Evolutionary conservation across 2,888 invertebrate species (phyloP), one percentile per base, ranked within the genome.

Genomic region (Protodeltote pygarga): DNA sequence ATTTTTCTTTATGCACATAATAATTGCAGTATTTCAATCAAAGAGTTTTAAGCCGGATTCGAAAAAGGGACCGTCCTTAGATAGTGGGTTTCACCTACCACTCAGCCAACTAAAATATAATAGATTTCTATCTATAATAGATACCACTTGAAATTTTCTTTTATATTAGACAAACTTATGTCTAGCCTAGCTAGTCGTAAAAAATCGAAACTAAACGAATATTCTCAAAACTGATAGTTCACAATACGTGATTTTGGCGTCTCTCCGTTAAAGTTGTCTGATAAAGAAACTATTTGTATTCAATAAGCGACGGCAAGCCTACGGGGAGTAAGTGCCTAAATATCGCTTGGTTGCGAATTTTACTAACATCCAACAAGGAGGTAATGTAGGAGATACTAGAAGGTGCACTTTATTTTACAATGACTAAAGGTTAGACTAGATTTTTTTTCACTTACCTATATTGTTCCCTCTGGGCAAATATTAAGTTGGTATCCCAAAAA

Each of bases 211-310:
- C 21, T 33, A 23, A 41, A 57, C 19, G 29, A 53, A 20, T 47
- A 34, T 38, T 38, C 38, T 34, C 29, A 34, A 47, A 52, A 59
- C 3, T 35, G 33, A 33, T 52, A 52, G 53, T 48, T 53, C 44
- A 61, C 61, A 62, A 71, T 63, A 60, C 48, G 28, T 59, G 60
- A 65, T 63, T 55, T 37, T 51, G 45, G 55, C 62, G 46, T 58
- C 52, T 63, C 50, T 47, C 44, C 69, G 70, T 72, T 55, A 79
- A 81, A 78, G 61, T 79, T 77, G 69, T 67, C 73, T 75, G 84
- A 79, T 85, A 86, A 85, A 86, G 82, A 81, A 85, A 86, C 86
- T 83, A 87, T 88, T 88, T 86, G 87, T 87, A 88, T 88, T 87
- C 88, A 85, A 87, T 87, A 87, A 87, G 85, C 70, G 76, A 55